These are phyloP conservation scores for Melospiza georgiana DNA, from an alignment of 2,113 vertebrate species.

Conservation along the genomic window DNA sequence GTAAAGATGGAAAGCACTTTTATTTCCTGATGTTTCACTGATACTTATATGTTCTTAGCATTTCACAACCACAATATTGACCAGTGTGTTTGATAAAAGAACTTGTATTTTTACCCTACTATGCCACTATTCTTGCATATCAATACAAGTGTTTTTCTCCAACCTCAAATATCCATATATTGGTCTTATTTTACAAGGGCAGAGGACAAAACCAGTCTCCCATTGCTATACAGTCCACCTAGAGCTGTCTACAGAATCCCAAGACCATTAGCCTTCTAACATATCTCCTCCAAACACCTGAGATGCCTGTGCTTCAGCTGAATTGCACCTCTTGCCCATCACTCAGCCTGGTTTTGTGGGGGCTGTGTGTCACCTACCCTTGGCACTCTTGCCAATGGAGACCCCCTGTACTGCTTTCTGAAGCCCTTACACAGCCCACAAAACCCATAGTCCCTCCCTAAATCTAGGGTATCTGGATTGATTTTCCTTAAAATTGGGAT, in stretches of 20 bases:
- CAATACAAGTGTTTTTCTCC: conserved; percentile 40
- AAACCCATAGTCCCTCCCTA: background rate
- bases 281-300: background rate
- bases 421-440: background rate
- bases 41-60: background rate
- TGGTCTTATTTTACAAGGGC: background rate
- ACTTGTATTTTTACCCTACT: conserved; percentile 18
- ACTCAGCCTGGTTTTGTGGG: background rate
- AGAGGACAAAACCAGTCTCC: background rate
- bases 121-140: conserved; percentile 14
- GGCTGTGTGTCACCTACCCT: background rate
- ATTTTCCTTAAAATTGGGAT: background rate
- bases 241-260: background rate
- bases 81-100: conserved; percentile 14
- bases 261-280: background rate
- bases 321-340: background rate
- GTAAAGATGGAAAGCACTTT: background rate
- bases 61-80: background rate
- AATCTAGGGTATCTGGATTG: background rate
- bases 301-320: background rate
- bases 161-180: background rate
- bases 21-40: background rate
- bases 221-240: background rate
- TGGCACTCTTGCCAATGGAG: background rate
- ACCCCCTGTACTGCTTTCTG: background rate